These are phyloP conservation scores for Protomyctophum bolini DNA, from an alignment of 2,113 vertebrate genomes.

Conservation along the genomic window DNA sequence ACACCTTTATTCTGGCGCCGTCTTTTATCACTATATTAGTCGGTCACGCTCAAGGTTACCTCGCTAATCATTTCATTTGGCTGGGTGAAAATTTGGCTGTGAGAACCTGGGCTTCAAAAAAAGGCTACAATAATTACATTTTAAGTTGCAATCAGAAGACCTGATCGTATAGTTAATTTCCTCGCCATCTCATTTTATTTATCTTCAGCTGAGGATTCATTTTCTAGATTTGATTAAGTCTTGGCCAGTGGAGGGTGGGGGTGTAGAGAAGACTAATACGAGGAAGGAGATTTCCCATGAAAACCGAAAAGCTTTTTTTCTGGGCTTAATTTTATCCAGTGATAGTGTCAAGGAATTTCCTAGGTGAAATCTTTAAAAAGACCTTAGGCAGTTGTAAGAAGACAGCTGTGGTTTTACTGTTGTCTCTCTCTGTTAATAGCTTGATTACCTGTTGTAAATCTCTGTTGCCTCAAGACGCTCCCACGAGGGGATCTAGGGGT, in stretches of 20 bases:
- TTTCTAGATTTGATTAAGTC: conserved; percentile 51
- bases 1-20: conserved; percentile 30
- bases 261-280: conserved; percentile 26
- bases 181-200: conserved; percentile 31
- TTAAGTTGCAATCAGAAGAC: conserved; percentile 43
- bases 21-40: conserved; percentile 29
- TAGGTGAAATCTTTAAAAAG: no score
- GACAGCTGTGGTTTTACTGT: no score
- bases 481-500: no score
- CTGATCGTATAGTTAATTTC: conserved; percentile 31
- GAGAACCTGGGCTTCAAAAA: conserved; percentile 20
- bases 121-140: conserved; percentile 38
- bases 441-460: no score
- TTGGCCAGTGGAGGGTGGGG: conserved; percentile 14
- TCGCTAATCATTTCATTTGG: conserved; percentile 35
- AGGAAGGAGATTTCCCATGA: conserved; percentile 18
- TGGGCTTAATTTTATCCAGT: conserved; percentile 39
- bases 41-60: conserved; percentile 32
- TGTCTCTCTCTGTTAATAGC: no score
- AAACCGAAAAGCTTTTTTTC: conserved; percentile 35
- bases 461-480: no score
- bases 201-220: conserved; percentile 42
- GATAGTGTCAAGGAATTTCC: no score
- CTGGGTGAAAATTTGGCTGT: not conserved
- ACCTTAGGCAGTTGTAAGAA: no score